Evolutionary conservation across 2,888 invertebrate genomes (phyloP), one percentile per base, ranked within the genome.

Genomic region (Ennomos fuscantarius): DNA sequence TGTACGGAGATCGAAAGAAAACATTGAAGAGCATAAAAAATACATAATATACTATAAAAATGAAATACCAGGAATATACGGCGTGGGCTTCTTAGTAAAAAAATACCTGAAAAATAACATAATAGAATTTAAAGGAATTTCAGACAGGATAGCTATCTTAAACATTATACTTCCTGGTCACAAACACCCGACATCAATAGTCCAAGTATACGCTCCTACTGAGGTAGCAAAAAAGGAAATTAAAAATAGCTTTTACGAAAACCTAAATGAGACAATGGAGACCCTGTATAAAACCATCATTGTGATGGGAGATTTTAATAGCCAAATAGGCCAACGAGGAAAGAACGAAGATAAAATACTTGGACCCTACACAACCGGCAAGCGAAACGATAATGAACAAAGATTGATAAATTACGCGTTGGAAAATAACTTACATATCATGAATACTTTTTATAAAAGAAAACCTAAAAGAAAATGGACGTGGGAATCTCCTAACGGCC

Each of bases 401-500:
- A 43, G 48, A 49, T 24, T 55, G 8, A 15, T 55, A 43, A 45
- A 52, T 33, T 45, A 32, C 10, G 44, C 45, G 5, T n/a, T 52
- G 33, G 45, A 45, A 40, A 44, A 45, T 9, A 45, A 52, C 37
- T 37, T 44, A 33, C 37, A 37, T 13, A 52, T 52, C 9, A 45
- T 52, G 45, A 52, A 52, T 44, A 52, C 39, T n/a, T 45, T 31
- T 15, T 66, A 53, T 31, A 60, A 60, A 32, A 63, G 51, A 46
- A 62, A 54, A 12, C 46, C 15, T n/a, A 52, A 55, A 6, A 35
- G n/a, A 1, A 52, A 52, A 59, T 65, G 62, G 62, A 67, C 67
- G 8, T 67, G 67, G 66, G 40, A 37, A 32, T 67, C 64, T 9
- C 66, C 67, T 3, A 58, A 69, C 31, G 65, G 67, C 0, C 9